These are phyloP conservation scores for Sterrhoptilus dennistouni DNA, from an alignment of 2,113 vertebrate species.

Conservation along the genomic window DNA sequence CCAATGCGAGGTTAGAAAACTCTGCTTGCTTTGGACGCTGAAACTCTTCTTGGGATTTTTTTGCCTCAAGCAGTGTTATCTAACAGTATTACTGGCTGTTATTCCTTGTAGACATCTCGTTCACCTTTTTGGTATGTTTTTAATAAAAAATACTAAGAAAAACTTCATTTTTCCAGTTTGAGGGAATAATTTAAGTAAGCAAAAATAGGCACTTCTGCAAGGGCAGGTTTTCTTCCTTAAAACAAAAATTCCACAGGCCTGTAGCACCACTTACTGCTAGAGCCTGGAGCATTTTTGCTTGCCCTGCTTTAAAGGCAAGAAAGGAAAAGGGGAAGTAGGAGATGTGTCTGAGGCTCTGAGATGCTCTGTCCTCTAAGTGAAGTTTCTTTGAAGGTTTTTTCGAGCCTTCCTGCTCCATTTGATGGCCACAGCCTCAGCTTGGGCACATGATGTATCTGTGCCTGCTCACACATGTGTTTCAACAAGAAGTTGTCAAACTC, in stretches of 20 bases:
- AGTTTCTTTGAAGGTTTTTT: neutral
- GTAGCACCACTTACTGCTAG: neutral
- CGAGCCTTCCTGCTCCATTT: neutral
- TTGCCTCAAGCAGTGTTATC: neutral
- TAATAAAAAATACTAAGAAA: neutral
- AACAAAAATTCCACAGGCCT: neutral
- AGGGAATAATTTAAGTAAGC: neutral
- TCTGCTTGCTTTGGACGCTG: neutral
- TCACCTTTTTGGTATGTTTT: neutral
- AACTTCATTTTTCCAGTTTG: fast-evolving
- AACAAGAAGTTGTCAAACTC: neutral
- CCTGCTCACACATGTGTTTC: fast-evolving
- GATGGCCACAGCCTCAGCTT: neutral
- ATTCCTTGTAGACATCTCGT: neutral
- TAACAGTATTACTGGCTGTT: neutral
- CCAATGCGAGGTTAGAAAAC: neutral
- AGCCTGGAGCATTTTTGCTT: neutral
- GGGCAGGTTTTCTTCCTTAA: neutral
- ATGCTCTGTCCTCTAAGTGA: neutral
- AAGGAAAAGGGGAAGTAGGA: neutral
- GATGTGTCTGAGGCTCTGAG: neutral
- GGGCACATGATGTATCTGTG: fast-evolving
- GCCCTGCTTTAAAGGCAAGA: neutral
- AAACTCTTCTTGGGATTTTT: neutral
- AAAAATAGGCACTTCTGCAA: neutral